Base-by-base conservation (phyloP, 2,888 invertebrate species). In the Gandaritis pyraliata region DNA sequence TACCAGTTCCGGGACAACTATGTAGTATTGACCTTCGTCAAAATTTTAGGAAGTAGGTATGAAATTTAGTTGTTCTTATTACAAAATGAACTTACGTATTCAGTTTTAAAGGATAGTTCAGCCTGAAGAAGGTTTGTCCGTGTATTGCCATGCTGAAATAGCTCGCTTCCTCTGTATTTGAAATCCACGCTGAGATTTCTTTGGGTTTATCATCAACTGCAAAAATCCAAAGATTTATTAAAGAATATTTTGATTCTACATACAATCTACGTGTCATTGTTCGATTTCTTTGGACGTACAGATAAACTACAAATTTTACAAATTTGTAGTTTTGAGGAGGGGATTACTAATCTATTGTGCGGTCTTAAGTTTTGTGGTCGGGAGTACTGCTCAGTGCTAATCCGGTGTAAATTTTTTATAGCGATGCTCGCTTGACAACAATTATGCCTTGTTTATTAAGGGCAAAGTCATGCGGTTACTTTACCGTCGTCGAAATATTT, bases 111-210 rank as follows among this genome's bases (percentile, higher is more conserved):
- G 93, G 93, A 61, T 93, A 93, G 72, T 91, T 93, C 58, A 93
- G 93, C 80, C 96, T 93, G 92, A 95, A 97, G 85, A 97, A 94
- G 66, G 95, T 96, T 81, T 97, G 96, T 30, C 96, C 97, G 77
- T 95, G 95, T 47, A 97, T 94, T 50, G 96, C 94, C 93, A 97
- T 91, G 85, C 96, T 96, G 89, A 95, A 95, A 87, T 96, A 97
- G 78, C 96, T 97, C 53, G 96, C 95, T 72, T 96, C 94, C 53
- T 94, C 94, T 0, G 96, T 95, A 86, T 97, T 97, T 0, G 96
- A 95, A 66, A 97, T 94, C 96, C 96, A 96, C 12, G 95, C 93
- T 61, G 94, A 94, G 72, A 97, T 95, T 67, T 95, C 96, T 68
- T 95, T 94, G 0, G 95, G 94, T 71, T 94, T 95, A 68, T 95